Conservation (phyloP, 2,113 vertebrate species). For the Himantopus leucocephalus region DNA sequence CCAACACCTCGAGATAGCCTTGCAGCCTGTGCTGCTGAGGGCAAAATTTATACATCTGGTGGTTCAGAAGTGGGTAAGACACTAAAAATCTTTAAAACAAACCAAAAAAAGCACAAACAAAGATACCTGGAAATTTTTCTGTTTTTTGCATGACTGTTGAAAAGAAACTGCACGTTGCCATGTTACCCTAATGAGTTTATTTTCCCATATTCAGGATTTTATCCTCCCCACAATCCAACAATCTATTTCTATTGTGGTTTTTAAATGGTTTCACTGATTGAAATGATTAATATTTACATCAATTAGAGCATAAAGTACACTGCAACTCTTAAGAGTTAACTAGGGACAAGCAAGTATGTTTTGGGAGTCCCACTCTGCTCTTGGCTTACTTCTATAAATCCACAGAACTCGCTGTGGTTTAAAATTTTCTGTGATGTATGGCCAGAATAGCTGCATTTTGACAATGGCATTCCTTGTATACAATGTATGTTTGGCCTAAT, state of each 20-base stretch:
- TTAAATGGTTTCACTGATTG: neutral
- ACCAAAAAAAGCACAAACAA: slow-evolving; percentile 30
- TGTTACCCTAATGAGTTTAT: slow-evolving; percentile 20
- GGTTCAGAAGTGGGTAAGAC: slow-evolving; percentile 96
- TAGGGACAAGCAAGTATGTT: neutral
- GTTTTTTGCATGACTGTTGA: slow-evolving; percentile 63
- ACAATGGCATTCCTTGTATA: neutral
- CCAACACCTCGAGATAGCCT: slow-evolving; percentile 94
- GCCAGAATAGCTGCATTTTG: neutral
- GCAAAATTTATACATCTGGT: slow-evolving; percentile 97
- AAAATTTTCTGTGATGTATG: neutral
- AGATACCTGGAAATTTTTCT: slow-evolving; percentile 31
- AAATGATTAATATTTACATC: neutral
- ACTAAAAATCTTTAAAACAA: slow-evolving; percentile 67
- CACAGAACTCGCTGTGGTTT: neutral
- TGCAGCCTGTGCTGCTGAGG: slow-evolving; percentile 92
- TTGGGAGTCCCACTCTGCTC: neutral
- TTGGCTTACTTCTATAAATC: neutral
- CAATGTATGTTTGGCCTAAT: neutral
- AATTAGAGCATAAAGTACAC: neutral
- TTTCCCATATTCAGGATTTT: neutral
- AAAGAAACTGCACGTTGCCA: slow-evolving; percentile 35
- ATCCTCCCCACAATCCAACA: neutral
- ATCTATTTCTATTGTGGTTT: neutral
- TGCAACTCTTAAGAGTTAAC: neutral